These are phyloP conservation scores for Nycticebus coucang DNA, from an alignment of 2,113 vertebrate genomes.

Conservation along the genomic window DNA sequence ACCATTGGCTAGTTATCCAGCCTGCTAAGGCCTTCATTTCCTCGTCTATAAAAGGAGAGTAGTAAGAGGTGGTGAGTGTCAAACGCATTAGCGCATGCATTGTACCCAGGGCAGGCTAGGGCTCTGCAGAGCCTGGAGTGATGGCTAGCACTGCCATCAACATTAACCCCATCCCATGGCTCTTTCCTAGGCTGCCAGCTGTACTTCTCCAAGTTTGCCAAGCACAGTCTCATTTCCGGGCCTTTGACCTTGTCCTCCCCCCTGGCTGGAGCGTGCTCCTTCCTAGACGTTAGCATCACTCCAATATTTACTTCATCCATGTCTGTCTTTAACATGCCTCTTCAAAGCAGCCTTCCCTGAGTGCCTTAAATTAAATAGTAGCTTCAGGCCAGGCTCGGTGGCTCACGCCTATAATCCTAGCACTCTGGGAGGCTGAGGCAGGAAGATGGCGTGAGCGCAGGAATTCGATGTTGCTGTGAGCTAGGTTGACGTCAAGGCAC, in stretches of 20 bases:
- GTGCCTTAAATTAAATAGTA: not conserved
- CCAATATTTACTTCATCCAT: not conserved
- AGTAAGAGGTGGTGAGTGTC: not conserved
- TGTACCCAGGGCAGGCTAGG: too few relatives aligned
- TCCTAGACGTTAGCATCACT: rapidly evolving
- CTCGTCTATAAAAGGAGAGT: not conserved
- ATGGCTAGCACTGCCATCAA: rapidly evolving
- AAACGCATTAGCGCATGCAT: rapidly evolving
- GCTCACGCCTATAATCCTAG: too few relatives aligned
- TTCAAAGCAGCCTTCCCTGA: not conserved
- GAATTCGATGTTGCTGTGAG: too few relatives aligned
- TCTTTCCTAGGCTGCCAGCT: too few relatives aligned
- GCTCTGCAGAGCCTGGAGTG: rapidly evolving
- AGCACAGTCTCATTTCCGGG: rapidly evolving
- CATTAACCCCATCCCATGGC: rapidly evolving
- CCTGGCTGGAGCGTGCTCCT: too few relatives aligned
- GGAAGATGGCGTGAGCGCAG: too few relatives aligned
- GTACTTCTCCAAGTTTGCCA: rapidly evolving
- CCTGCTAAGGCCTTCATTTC: not conserved
- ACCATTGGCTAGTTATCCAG: not conserved
- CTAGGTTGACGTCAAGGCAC: too few relatives aligned
- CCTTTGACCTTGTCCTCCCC: not conserved
- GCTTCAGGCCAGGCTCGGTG: not conserved
- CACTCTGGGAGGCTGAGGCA: too few relatives aligned
- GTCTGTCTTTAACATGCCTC: rapidly evolving